Base-by-base conservation (phyloP, 2,797 vertebrate genomes). In the Atherinosoma microstoma region DNA sequence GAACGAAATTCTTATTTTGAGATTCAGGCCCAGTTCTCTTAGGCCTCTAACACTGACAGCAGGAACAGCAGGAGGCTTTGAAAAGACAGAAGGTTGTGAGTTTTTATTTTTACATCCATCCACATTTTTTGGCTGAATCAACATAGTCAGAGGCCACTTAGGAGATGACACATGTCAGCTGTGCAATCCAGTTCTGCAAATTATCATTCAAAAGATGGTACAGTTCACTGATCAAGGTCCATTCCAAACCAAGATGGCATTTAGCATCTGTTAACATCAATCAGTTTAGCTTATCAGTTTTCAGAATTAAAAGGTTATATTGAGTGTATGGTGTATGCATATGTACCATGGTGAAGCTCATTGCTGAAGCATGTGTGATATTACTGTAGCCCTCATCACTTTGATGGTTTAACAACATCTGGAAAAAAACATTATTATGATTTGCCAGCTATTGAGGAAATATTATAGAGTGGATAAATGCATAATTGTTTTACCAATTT, bases 81-180 rank as follows among this genome's bases (percentile, higher is more conserved):
- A 9, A 60, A 58, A 82, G 65, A 73, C 79, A 74, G 73, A 84
- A 73, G 73, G 70, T 61, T 34, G 64, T 42, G 49, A 58, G 20
- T 59, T 82, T 51, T 51, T 51, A 8, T n/a, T n/a, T 8, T 20
- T n/a, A 11, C 32, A 60, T 75, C 20, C 9, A 5, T 47, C 61
- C 29, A 58, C 36, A 64, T 36, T 77, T 67, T 71, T 40, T 4
- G 42, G 45, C 58, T 89, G 71, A 90, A 72, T 88, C 76, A 76
- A 60, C 70, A n/a, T 70, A 75, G 78, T 80, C 57, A 58, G 65
- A 32, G 64, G 75, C 42, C 75, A 45, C 64, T 87, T 75, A 71
- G 63, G 51, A 56, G 66, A 81, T 73, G 75, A 85, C 76, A 81
- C 63, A 68, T 80, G 72, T 87, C 89, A 79, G 75, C 77, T 83